phyloP scores from a whole-genome alignment of 1,140 invertebrate species.

The Lycorma delicatula region DNA sequence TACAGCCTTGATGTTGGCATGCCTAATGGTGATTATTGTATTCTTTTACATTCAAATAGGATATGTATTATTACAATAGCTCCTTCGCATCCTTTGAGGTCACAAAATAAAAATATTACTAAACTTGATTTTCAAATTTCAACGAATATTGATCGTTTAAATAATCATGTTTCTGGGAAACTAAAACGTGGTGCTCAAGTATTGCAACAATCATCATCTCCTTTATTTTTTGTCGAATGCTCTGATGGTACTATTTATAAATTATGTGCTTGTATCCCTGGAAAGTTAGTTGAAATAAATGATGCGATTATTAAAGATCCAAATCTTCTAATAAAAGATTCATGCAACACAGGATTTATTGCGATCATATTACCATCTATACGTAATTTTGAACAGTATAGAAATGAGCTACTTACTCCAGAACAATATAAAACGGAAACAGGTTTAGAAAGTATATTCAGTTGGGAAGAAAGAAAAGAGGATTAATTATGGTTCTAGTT shows the following conservation, averaged over 20 bases:
- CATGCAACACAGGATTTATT: conserved; percentile 60
- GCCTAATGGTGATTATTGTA: conserved; percentile 46
- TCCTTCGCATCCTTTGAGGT: conserved; percentile 58
- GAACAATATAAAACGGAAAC: too few relatives aligned
- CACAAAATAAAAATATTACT: conserved; percentile 44
- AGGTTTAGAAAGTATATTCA: too few relatives aligned
- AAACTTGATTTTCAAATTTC: conserved; percentile 59
- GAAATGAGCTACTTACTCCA: conserved; percentile 26
- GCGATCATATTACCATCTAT: conserved; percentile 61
- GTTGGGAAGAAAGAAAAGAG: neutral
- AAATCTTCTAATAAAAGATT: conserved; percentile 49
- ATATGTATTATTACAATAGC: conserved; percentile 68
- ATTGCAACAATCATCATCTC: conserved; percentile 55
- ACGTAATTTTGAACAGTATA: conserved; percentile 34
- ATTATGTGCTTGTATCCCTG: conserved; percentile 64
- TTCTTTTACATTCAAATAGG: conserved; percentile 71
- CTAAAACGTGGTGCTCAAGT: conserved; percentile 75
- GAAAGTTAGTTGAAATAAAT: conserved; percentile 78
- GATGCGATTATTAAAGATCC: conserved; percentile 55
- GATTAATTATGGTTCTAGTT: neutral
- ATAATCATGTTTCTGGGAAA: conserved; percentile 75
- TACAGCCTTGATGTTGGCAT: conserved; percentile 50
- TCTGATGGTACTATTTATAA: conserved; percentile 50
- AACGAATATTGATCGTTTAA: conserved; percentile 61
- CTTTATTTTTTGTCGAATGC: conserved; percentile 64